A percentile compares a stretch with the other conserved stretches of the same genome.
Evolutionary conservation across 1,140 invertebrate species (phyloP).

Genomic region (Drosophila paulistorum): DNA sequence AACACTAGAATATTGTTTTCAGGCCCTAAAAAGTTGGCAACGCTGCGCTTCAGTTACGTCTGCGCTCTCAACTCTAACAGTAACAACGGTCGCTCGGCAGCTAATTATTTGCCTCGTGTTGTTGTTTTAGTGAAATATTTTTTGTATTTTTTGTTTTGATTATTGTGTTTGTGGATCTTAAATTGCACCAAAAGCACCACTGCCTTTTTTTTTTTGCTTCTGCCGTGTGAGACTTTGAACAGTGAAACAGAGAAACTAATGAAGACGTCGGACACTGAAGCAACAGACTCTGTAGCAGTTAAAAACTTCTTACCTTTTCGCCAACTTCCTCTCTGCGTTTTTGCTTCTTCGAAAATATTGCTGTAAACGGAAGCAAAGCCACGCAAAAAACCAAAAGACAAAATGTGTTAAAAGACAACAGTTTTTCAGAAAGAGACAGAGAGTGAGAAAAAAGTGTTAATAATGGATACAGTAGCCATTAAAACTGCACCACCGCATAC

Average conservation of each 20-base stretch:
- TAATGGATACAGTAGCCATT: conserved; percentile 79
- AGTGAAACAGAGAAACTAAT: not conserved
- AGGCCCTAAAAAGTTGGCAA: not conserved
- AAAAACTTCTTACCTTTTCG: conserved; percentile 24
- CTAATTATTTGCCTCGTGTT: not conserved
- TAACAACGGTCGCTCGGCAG: conserved; percentile 4
- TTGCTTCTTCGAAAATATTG: conserved; percentile 12
- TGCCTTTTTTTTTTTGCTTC: not conserved
- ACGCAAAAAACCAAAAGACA: conserved; percentile 14
- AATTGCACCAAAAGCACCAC: not conserved
- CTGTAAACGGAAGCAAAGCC: conserved; percentile 43
- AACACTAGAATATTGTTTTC: too few species aligned
- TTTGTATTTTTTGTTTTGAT: conserved; percentile 2
- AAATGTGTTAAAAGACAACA: conserved; percentile 25
- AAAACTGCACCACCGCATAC: conserved; percentile 78
- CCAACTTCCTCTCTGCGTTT: conserved; percentile 46
- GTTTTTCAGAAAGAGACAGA: conserved; percentile 16
- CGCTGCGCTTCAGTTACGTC: conserved; percentile 10
- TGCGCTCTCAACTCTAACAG: conserved; percentile 16
- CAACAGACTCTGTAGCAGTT: not conserved
- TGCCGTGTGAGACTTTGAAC: conserved; percentile 1
- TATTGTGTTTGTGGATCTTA: not conserved
- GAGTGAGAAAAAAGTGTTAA: not conserved
- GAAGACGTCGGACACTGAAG: not conserved
- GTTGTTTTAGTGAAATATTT: conserved; percentile 3